phyloP scores from a whole-genome alignment of 2,797 vertebrate species.

The Morelia viridis region DNA sequence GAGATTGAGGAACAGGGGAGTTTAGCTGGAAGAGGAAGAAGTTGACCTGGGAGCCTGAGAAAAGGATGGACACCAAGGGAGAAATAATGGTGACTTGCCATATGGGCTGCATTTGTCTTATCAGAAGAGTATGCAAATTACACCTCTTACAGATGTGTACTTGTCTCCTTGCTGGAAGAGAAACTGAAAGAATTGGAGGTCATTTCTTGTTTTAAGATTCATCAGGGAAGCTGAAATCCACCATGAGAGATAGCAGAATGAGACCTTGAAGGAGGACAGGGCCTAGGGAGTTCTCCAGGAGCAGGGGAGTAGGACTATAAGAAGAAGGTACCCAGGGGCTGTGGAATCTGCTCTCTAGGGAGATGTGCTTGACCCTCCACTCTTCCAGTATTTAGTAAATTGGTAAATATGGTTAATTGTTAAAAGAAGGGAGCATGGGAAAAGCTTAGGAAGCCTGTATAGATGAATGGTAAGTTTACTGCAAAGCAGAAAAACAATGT shows the following conservation, averaged over 20 bases:
- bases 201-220: neutral
- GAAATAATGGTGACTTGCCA: neutral
- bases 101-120: neutral
- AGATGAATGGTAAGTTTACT: neutral
- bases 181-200: neutral
- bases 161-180: neutral
- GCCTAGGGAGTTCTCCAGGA: neutral
- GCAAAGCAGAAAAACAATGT: neutral
- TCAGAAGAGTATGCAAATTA: neutral
- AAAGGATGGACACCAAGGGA: neutral
- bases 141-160: neutral
- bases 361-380: neutral
- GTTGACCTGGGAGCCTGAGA: neutral
- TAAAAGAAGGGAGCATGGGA: neutral
- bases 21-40: neutral
- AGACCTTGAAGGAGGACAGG: neutral
- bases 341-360: neutral
- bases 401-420: neutral
- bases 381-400: neutral
- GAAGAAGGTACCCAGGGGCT: neutral
- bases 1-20: neutral
- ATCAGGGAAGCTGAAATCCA: neutral
- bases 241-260: neutral
- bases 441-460: neutral
- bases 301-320: neutral